Base-by-base conservation (phyloP, 1,140 invertebrate species). In the Maniola jurtina region DNA sequence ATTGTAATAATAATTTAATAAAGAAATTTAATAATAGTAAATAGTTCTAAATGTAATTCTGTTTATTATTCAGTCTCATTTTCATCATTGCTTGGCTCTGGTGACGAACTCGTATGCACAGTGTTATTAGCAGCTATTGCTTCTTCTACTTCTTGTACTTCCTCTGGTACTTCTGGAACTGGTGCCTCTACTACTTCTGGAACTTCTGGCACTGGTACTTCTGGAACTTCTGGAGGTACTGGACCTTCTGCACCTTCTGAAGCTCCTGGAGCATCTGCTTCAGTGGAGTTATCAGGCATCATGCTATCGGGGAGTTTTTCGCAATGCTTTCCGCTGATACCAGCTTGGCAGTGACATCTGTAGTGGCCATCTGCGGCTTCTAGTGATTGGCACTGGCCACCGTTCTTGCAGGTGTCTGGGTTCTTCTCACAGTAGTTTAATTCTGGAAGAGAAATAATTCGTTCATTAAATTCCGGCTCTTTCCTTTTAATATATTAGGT, bases 341-440 rank as follows among this genome's bases (percentile, higher is more conserved):
- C 93, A 38, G 93, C 87, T 0, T 92, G 89, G 74, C 94, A 94
- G 48, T 93, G 86, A 70, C 94, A 97, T 76, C 94, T 94, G 82
- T 94, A 96, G 85, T 92, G 91, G 1, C 95, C 96, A 63, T 96
- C 94, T 63, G 95, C 94, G 67, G 93, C 93, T 52, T 94, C 95
- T 83, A 95, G 88, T 48, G 95, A 96, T 35, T 95, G 92, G 77
- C 96, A 97, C 75, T 95, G 96, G 1, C 94, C 95, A 9, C 95
- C 95, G 77, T 97, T 96, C 77, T 95, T 93, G 81, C 94, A 97
- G 35, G 92, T 92, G 57, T 91, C 92, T 2, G 92, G 91, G 79
- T 96, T 93, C 48, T 95, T 93, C 59, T 95, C 93, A 86, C 96
- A 96, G 81, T 94, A 95, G 63, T 94, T 96, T 25, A 97, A 86